phyloP scores from a whole-genome alignment of 2,888 invertebrate species.

The Nysson spinosus region DNA sequence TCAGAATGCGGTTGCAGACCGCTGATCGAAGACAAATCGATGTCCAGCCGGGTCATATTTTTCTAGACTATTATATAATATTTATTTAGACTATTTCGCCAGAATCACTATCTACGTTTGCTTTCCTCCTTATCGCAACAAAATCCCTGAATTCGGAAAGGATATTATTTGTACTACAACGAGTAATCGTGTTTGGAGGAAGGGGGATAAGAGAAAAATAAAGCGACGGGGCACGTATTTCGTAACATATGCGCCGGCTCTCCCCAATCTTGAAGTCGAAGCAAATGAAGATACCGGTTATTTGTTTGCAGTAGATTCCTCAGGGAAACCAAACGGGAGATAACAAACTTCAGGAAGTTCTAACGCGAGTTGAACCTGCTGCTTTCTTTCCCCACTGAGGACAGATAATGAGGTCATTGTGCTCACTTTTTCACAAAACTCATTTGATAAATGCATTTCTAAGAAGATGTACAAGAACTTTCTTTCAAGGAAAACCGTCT shows the following conservation, averaged over 20 bases:
- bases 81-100: too few relatives aligned
- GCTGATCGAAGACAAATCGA: too few relatives aligned
- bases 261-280: slow-evolving; percentile 20
- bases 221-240: slow-evolving; percentile 28
- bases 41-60: too few relatives aligned
- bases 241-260: slow-evolving; percentile 23
- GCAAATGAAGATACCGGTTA: slow-evolving; percentile 43
- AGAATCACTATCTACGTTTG: background rate
- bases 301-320: slow-evolving; percentile 63
- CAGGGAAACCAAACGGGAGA: slow-evolving; percentile 41
- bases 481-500: too few relatives aligned
- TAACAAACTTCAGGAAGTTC: slow-evolving; percentile 43
- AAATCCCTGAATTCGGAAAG: slow-evolving; percentile 2
- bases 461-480: background rate
- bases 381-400: slow-evolving; percentile 5
- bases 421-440: slow-evolving; percentile 12
- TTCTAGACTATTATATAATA: too few relatives aligned
- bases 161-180: too few relatives aligned
- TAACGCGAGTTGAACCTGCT: slow-evolving; percentile 1
- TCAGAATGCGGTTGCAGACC: too few relatives aligned
- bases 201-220: slow-evolving; percentile 27
- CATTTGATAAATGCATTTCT: slow-evolving; percentile 4
- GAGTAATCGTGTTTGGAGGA: slow-evolving; percentile 8
- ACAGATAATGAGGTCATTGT: slow-evolving; percentile 15
- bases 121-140: background rate